Conservation (phyloP, 2,888 invertebrate species). For the Hyposoter didymator region DNA sequence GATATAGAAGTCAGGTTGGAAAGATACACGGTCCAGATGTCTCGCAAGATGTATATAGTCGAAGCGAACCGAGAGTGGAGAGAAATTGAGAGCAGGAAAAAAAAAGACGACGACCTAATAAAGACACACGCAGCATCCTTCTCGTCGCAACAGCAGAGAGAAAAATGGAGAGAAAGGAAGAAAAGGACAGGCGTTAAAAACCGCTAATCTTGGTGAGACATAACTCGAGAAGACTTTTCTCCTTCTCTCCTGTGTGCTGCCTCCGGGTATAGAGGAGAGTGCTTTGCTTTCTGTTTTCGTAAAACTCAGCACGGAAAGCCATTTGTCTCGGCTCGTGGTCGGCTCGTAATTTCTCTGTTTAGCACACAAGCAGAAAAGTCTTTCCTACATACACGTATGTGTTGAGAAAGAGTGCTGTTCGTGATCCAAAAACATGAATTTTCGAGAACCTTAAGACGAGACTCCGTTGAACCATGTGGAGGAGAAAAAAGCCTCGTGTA, state of each 20-base stretch:
- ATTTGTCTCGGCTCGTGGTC: constrained; percentile 64
- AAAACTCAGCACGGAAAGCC: constrained; percentile 54
- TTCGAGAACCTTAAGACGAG: constrained; percentile 45
- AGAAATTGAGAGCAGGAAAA: constrained; percentile 68
- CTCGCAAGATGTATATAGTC: constrained; percentile 59
- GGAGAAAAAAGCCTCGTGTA: constrained; percentile 1
- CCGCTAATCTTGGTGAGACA: constrained; percentile 78
- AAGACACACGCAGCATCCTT: constrained; percentile 53
- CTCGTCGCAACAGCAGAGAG: constrained; percentile 31
- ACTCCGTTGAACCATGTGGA: constrained; percentile 19
- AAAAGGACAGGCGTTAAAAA: constrained; percentile 76
- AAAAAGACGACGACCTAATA: not conserved
- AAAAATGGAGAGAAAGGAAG: constrained; percentile 17
- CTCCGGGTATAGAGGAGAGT: not conserved
- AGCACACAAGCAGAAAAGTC: constrained; percentile 41
- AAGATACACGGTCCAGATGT: constrained; percentile 77
- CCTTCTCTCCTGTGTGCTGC: constrained; percentile 9
- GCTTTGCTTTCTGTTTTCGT: constrained; percentile 37
- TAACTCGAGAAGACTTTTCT: constrained; percentile 52
- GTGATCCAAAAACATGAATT: constrained; percentile 77
- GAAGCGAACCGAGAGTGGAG: constrained; percentile 33
- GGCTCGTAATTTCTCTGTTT: constrained; percentile 64
- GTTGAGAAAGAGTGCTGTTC: constrained; percentile 57
- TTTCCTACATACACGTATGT: constrained; percentile 37
- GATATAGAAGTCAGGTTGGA: constrained; percentile 64